Base-by-base conservation (phyloP, 2,888 invertebrate genomes). In the Orchesella flavescens region DNA sequence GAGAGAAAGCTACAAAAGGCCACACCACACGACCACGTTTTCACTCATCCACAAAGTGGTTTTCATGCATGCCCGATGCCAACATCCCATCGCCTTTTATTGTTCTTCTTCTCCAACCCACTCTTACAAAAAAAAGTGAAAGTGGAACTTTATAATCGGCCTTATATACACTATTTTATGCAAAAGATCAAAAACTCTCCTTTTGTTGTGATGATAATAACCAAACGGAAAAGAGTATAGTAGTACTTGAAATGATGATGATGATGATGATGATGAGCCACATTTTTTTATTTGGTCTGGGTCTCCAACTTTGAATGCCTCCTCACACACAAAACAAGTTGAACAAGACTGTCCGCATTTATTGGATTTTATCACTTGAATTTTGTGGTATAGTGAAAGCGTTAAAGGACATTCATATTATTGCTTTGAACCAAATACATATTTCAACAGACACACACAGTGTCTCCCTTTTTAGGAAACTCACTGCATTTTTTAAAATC, bases 61-160 rank as follows among this genome's bases (percentile, higher is more conserved):
- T 57, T 57, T 57, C 57, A 57, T 57, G 57, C 57, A 57, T 57
- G 57, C 57, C 57, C 19, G 57, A 9, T 57, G 17, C n/a, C n/a
- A 53, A n/a, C 57, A n/a, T 57, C 53, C 1, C 57, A 57, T n/a
- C 1, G 57, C 17, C 57, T 57, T 57, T 57, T 57, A 57, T 57
- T 57, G 57, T 57, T 17, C 10, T 53, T 34, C 34, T 34, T 34
- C 34, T 34, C 34, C 34, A n/a, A n/a, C n/a, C n/a, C n/a, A n/a
- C n/a, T 34, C 34, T 34, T 34, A 34, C 34, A 34, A 34, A 34
- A 34, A 7, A 53, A 53, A 53, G 57, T 17, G 19, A 57, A 57
- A 57, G 19, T 57, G 57, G n/a, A 57, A 19, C 34, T 57, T 3
- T 19, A 19, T 57, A n/a, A 57, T 57, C 57, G 57, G 1, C 3